Percentiles rank a stretch among this genome's conserved stretches.
These are phyloP conservation scores for Dendropsophus ebraccatus DNA, from an alignment of 2,113 vertebrate species.

Conservation along the genomic window DNA sequence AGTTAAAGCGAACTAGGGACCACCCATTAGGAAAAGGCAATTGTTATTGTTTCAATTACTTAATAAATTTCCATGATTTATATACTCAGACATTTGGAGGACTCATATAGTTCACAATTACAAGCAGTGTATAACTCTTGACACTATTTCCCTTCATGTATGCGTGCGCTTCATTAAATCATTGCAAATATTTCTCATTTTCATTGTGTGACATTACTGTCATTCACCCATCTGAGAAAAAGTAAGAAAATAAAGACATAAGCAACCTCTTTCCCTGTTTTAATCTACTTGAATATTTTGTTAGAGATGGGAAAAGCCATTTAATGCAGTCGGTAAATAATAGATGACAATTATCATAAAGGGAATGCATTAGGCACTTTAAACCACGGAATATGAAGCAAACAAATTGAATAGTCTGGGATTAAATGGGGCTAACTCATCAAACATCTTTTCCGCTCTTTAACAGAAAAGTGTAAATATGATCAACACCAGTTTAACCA, in stretches of 20 bases:
- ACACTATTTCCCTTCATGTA: not conserved
- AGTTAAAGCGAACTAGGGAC: too few relatives aligned
- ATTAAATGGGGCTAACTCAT: constrained; percentile 40
- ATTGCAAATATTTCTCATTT: not conserved
- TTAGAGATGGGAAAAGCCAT: constrained; percentile 36
- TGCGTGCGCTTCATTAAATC: not conserved
- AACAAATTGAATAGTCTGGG: constrained; percentile 37
- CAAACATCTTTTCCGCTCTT: constrained; percentile 27
- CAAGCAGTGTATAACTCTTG: not conserved
- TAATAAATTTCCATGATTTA: too few relatives aligned
- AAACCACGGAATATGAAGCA: constrained; percentile 28
- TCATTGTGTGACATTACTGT: not conserved
- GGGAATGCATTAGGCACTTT: constrained; percentile 43
- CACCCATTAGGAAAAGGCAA: too few relatives aligned
- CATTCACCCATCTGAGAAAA: not conserved
- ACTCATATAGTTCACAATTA: too few relatives aligned
- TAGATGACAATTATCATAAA: constrained; percentile 30
- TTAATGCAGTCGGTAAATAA: constrained; percentile 52
- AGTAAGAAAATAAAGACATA: not conserved
- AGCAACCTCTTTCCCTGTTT: constrained; percentile 2
- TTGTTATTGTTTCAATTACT: too few relatives aligned
- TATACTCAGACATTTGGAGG: too few relatives aligned
- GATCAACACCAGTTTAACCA: not conserved
- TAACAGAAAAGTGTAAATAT: constrained; percentile 20
- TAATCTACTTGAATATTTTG: constrained; percentile 25